Percentiles rank a stretch among this genome's conserved stretches.
phyloP scores from a whole-genome alignment of 1,140 invertebrate species.

The Drosophila erecta region DNA sequence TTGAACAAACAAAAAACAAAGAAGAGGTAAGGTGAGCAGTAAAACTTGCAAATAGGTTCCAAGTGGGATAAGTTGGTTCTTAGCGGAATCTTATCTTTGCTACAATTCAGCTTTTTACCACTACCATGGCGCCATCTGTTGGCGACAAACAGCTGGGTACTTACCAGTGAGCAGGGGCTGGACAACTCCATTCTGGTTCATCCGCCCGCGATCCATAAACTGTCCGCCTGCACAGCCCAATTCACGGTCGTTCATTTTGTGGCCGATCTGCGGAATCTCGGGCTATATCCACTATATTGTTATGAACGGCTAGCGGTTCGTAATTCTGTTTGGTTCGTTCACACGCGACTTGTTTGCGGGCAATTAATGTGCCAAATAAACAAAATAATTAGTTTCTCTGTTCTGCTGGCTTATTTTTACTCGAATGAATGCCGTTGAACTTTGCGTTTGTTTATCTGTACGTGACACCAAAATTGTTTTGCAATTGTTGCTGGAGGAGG shows the following conservation, averaged over 20 bases:
- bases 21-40: no score
- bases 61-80: no score
- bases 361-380: conserved; percentile 65
- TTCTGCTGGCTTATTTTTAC: conserved; percentile 21
- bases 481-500: conserved; percentile 16
- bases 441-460: conserved; percentile 38
- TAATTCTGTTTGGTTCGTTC: conserved; percentile 32
- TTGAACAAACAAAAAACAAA: no score
- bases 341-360: conserved; percentile 45
- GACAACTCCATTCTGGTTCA: conserved; percentile 91
- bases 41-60: no score
- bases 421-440: conserved; percentile 58
- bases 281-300: conserved; percentile 2
- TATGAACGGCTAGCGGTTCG: not conserved
- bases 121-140: not conserved
- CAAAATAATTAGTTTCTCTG: conserved; percentile 50
- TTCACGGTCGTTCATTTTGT: conserved; percentile 82
- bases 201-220: conserved; percentile 83
- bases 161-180: conserved; percentile 92
- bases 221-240: conserved; percentile 74
- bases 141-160: conserved; percentile 4
- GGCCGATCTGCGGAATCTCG: conserved; percentile 31
- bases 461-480: conserved; percentile 26
- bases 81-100: no score
- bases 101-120: no score